Conservation (phyloP, 2,797 vertebrate genomes). For the Microctenopoma lineatum region DNA sequence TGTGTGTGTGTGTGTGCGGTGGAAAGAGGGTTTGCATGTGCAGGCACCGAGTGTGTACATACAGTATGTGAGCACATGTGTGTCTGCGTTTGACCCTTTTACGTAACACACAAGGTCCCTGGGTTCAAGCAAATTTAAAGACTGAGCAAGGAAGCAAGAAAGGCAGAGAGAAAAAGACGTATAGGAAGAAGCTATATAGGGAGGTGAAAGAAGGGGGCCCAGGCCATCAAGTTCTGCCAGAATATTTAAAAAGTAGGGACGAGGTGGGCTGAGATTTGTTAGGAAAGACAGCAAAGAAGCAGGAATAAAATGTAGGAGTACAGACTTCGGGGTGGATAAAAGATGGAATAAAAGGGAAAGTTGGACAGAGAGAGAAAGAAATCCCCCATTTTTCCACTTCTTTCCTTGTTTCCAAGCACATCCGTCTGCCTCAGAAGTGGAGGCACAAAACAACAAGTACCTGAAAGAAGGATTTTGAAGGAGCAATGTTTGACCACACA, state of each 20-base stretch:
- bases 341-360: constrained; percentile 13
- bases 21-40: constrained; percentile 65
- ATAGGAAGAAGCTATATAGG: constrained; percentile 63
- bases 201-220: constrained; percentile 42
- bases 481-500: constrained; percentile 42
- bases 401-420: constrained; percentile 24
- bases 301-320: constrained; percentile 47
- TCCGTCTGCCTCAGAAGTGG: constrained; percentile 17
- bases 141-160: constrained; percentile 55
- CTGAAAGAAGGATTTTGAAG: constrained; percentile 56
- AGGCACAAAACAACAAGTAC: constrained; percentile 47
- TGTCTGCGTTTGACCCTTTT: constrained; percentile 78
- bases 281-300: constrained; percentile 44
- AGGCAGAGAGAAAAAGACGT: constrained; percentile 51
- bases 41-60: constrained; percentile 66
- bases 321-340: constrained; percentile 33
- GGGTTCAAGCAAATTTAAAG: constrained; percentile 80
- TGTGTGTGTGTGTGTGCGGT: constrained; percentile 44
- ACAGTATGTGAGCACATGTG: constrained; percentile 72
- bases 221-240: constrained; percentile 50
- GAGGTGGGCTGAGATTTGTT: constrained; percentile 51
- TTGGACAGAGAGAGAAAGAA: constrained; percentile 16
- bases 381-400: constrained; percentile 27
- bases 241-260: constrained; percentile 47
- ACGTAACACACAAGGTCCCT: constrained; percentile 74